Conservation (phyloP, 2,113 vertebrate genomes). For the Carollia perspicillata region DNA sequence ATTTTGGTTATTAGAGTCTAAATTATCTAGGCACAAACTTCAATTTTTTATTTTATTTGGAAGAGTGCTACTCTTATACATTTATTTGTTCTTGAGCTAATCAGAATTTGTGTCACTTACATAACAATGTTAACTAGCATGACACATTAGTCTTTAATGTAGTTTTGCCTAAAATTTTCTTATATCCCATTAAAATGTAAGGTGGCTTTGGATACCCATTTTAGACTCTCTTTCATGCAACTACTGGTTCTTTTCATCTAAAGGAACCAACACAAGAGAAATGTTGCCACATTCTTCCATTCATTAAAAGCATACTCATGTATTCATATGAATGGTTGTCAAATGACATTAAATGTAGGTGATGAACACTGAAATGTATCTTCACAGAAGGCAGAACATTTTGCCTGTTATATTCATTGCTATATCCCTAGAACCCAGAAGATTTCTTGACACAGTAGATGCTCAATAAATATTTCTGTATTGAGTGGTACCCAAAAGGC, state of each 20-base stretch:
- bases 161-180: neutral
- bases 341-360: neutral
- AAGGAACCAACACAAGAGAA: conserved; percentile 13
- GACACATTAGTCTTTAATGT: neutral
- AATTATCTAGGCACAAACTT: conserved; percentile 29
- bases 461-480: conserved; percentile 19
- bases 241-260: neutral
- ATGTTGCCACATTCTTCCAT: neutral
- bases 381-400: neutral
- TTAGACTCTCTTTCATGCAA: neutral
- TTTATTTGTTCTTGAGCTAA: conserved; percentile 16
- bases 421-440: neutral
- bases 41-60: neutral
- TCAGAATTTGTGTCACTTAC: conserved; percentile 7
- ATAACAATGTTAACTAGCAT: neutral
- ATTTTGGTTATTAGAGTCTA: neutral
- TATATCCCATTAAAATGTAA: neutral
- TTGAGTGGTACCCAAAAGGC: neutral
- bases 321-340: neutral
- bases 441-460: conserved; percentile 6
- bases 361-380: neutral
- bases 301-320: neutral
- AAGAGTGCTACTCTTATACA: conserved; percentile 12
- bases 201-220: neutral
- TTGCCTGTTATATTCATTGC: neutral